These are phyloP conservation scores for Oreotrochilus melanogaster DNA, from an alignment of 2,113 vertebrate species.

Conservation along the genomic window DNA sequence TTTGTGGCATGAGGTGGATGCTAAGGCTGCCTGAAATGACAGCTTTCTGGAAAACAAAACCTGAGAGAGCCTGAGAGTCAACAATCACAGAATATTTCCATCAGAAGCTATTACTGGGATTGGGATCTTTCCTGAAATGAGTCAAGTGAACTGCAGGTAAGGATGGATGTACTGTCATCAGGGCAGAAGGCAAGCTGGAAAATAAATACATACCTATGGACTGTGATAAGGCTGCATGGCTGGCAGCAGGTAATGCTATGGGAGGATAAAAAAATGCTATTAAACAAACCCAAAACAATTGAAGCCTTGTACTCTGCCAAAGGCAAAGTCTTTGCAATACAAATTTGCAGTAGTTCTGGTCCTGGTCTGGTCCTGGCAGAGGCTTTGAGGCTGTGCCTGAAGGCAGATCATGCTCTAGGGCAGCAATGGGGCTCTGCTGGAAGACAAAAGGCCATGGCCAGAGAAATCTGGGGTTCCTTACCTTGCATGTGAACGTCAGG, in stretches of 20 bases:
- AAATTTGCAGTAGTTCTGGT: not conserved
- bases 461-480: not conserved
- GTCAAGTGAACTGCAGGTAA: not conserved
- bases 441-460: not conserved
- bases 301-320: not conserved
- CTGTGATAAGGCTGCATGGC: not conserved
- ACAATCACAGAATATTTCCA: not conserved
- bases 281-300: not conserved
- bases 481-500: not conserved
- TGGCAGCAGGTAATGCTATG: not conserved
- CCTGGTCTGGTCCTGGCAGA: not conserved
- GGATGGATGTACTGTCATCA: constrained; percentile 13
- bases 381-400: not conserved
- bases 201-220: constrained; percentile 29
- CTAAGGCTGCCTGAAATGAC: not conserved
- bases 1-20: not conserved
- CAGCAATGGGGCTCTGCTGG: not conserved
- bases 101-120: not conserved
- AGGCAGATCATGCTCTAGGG: not conserved
- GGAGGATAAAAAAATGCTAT: fast-evolving
- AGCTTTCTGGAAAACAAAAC: constrained; percentile 27
- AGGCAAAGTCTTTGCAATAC: not conserved
- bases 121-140: not conserved
- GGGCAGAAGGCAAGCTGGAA: constrained; percentile 62
- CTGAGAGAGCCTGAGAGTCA: not conserved